These are phyloP conservation scores for Coluber constrictor DNA, from an alignment of 2,797 vertebrate genomes.

Conservation along the genomic window DNA sequence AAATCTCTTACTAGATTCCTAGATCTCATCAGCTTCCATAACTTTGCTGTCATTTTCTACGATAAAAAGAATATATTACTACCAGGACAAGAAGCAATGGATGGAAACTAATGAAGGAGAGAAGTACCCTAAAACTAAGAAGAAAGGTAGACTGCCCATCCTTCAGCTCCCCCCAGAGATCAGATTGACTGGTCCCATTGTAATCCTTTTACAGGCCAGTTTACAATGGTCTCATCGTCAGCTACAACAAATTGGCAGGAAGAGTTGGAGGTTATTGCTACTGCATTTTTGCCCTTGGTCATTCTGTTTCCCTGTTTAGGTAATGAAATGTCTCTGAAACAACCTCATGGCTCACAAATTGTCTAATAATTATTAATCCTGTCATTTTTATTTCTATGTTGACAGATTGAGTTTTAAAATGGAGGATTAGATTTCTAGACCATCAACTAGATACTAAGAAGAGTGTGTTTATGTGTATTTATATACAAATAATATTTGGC, in stretches of 20 bases:
- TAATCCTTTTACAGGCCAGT: background rate
- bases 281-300: background rate
- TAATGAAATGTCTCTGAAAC: background rate
- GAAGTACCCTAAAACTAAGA: too few species aligned
- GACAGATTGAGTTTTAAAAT: background rate
- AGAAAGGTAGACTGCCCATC: background rate
- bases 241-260: background rate
- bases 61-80: background rate
- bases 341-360: background rate
- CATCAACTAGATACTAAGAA: constrained; percentile 33
- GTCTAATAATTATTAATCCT: background rate
- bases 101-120: too few species aligned
- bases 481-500: background rate
- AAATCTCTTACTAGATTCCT: background rate
- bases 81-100: too few species aligned
- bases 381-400: background rate
- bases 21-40: background rate
- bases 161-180: background rate
- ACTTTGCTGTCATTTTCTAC: background rate
- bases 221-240: background rate
- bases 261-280: background rate
- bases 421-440: background rate
- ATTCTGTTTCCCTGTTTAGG: background rate
- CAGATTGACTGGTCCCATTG: background rate
- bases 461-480: background rate